Base-by-base conservation (phyloP, 2,113 vertebrate species). In the Oryzias javanicus region DNA sequence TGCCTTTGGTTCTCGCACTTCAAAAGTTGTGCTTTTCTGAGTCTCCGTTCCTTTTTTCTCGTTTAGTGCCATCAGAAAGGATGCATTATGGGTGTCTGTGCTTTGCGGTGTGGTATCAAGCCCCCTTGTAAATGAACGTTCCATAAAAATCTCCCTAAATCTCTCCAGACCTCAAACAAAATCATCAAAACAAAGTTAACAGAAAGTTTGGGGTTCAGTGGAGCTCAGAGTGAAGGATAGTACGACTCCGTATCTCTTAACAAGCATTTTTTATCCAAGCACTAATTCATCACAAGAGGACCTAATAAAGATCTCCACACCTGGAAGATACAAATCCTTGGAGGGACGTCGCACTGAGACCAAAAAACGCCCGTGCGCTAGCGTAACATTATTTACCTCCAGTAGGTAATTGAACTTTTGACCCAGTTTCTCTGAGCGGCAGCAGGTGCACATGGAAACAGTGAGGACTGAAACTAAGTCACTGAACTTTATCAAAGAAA, bases 271-370 rank as follows among this genome's bases (percentile, higher is more conserved):
- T 48, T 5, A 53, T 45, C 8, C n/a, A 20, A 64, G 49, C 19
- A 24, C 24, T 60, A 54, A 70, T 78, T 74, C 17, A 74, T 76
- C 54, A 64, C 18, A 25, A 42, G 15, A 52, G 35, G 50, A 40
- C 47, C 19, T 65, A 60, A 55, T 55, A n/a, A 69, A 50, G 40
- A 22, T 22, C 17, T 44, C 17, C 56, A 72, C 64, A 70, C 24
- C 57, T 74, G 69, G 56, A 20, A 49, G 60, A 64, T 42, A 24
- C 27, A 40, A 47, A 55, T 14, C 42, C 18, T 41, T 42, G 3
- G 0, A 35, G 45, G 53, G 48, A 49, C 29, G 46, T 25, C 10
- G 62, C 1, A 8, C 1, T 19, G 17, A 14, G 45, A 12, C 40
- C 41, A 44, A 35, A 17, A 27, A 7, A 42, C 18, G 14, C 40